phyloP scores from a whole-genome alignment of 2,888 invertebrate genomes.

The Drosophila cyrtoloma region DNA sequence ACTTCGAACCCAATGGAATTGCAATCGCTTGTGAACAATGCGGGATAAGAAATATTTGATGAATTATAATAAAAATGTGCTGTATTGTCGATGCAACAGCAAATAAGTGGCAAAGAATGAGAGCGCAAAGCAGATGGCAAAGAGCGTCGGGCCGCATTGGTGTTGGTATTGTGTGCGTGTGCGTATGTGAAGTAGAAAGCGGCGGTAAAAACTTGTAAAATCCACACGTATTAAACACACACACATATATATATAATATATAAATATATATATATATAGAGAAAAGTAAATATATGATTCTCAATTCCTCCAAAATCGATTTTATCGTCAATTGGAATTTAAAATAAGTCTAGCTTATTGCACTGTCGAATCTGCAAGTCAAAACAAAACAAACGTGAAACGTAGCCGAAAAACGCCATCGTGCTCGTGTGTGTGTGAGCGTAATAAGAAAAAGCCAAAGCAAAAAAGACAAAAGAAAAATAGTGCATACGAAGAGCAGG shows the following conservation, averaged over 20 bases:
- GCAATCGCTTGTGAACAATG: constrained; percentile 18
- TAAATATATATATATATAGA: background rate
- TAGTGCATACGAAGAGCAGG: constrained; percentile 63
- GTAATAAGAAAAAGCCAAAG: constrained; percentile 51
- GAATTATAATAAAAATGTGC: constrained; percentile 36
- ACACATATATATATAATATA: background rate
- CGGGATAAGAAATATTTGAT: constrained; percentile 11
- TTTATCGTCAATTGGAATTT: constrained; percentile 27
- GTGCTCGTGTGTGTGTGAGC: constrained; percentile 38
- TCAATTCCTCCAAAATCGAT: constrained; percentile 27
- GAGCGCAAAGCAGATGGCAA: constrained; percentile 77
- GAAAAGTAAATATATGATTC: constrained; percentile 21
- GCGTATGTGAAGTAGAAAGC: constrained; percentile 73
- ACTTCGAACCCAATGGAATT: background rate
- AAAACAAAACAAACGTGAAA: constrained; percentile 65
- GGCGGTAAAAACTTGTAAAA: constrained; percentile 77
- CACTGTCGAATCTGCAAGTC: constrained; percentile 45
- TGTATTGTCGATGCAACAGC: constrained; percentile 63
- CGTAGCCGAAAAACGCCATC: constrained; percentile 62
- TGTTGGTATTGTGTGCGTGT: constrained; percentile 52
- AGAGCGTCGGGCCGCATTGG: constrained; percentile 74
- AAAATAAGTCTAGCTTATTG: constrained; percentile 26
- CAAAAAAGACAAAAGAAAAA: constrained; percentile 47
- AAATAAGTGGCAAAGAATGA: constrained; percentile 79
- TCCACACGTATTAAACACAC: constrained; percentile 36